phyloP scores from a whole-genome alignment of 1,140 invertebrate species.

The Radopholus similis region DNA sequence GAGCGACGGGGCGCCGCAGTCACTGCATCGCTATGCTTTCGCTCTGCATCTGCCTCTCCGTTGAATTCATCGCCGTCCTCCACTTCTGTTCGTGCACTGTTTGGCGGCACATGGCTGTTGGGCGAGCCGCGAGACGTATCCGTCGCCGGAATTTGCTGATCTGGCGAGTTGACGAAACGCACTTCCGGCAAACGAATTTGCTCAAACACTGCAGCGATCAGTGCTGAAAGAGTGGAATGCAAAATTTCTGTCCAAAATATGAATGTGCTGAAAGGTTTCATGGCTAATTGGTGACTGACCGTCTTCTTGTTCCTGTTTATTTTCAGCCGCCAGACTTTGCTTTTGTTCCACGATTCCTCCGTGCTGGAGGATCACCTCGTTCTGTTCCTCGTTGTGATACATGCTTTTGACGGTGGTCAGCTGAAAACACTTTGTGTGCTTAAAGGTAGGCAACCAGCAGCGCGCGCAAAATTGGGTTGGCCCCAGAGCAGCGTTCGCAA shows the following conservation, averaged over 20 bases:
- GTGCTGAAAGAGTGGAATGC: not conserved
- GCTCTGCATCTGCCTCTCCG: not conserved
- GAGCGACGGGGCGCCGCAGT: not conserved
- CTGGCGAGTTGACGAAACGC: not conserved
- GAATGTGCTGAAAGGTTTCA: not conserved
- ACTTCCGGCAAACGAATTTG: slow-evolving; percentile 4
- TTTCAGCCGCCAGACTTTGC: too few relatives aligned
- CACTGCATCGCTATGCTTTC: not conserved
- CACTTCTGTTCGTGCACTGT: not conserved
- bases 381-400: too few relatives aligned
- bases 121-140: too few relatives aligned
- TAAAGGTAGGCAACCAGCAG: too few relatives aligned
- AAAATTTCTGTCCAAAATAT: not conserved
- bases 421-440: too few relatives aligned
- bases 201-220: slow-evolving; percentile 10
- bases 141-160: not conserved
- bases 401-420: too few relatives aligned
- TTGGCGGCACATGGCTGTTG: slow-evolving; percentile 6
- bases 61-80: not conserved
- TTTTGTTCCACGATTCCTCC: too few relatives aligned
- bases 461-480: too few relatives aligned
- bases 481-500: too few relatives aligned
- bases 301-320: too few relatives aligned
- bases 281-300: too few relatives aligned
- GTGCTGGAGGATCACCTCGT: too few relatives aligned